These are phyloP conservation scores for Pantherophis vulpinus DNA, from an alignment of 2,797 vertebrate species.

Conservation along the genomic window DNA sequence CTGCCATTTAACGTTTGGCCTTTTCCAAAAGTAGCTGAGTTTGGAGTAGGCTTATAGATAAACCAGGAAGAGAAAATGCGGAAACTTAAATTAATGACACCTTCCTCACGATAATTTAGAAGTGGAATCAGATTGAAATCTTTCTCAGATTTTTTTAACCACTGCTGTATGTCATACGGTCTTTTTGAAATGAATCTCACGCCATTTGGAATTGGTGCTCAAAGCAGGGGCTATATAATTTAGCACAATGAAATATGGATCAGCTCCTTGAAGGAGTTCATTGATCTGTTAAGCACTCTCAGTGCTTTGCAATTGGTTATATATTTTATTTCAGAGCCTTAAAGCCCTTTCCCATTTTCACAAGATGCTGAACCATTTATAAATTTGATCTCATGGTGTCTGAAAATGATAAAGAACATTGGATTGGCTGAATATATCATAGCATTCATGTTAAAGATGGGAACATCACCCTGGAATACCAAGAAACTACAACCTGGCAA, in stretches of 20 bases:
- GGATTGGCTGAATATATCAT: slow-evolving; percentile 3
- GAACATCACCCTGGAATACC: not conserved
- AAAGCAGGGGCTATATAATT: slow-evolving; percentile 5
- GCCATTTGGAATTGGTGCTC: slow-evolving; percentile 1
- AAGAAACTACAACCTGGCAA: not conserved
- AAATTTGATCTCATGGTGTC: not conserved
- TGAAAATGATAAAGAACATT: not conserved
- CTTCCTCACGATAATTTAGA: not conserved
- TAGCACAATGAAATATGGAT: not conserved
- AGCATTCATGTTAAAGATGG: not conserved
- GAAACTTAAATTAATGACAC: not conserved
- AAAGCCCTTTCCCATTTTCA: not conserved
- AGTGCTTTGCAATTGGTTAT: slow-evolving; percentile 1
- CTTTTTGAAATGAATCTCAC: not conserved
- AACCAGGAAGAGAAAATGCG: not conserved
- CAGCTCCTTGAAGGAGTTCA: not conserved
- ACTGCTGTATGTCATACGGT: not conserved
- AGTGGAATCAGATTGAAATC: not conserved
- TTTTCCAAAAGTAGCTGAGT: not conserved
- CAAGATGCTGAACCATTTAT: slow-evolving; percentile 10
- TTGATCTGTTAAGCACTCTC: slow-evolving; percentile 6
- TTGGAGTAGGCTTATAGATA: not conserved
- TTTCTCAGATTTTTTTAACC: not conserved
- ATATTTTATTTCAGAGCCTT: not conserved
- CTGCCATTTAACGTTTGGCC: not conserved